phyloP scores from a whole-genome alignment of 2,113 vertebrate genomes.

The Chionis minor region DNA sequence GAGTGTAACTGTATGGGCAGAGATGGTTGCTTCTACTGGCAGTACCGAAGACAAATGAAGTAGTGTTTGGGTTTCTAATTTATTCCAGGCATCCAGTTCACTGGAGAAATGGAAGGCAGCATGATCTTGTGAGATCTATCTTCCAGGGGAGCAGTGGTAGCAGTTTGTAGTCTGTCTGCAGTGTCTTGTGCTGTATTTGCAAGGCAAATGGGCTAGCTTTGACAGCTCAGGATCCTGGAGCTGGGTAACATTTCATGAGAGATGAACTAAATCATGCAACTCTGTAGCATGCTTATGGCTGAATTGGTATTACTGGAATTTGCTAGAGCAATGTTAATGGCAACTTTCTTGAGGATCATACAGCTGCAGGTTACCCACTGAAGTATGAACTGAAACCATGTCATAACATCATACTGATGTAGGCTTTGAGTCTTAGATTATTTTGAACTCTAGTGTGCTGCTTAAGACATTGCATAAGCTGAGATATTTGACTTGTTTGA shows the following conservation, averaged over 20 bases:
- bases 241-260: background rate
- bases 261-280: background rate
- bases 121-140: background rate
- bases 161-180: background rate
- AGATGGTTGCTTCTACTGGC: background rate
- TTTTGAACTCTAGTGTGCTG: background rate
- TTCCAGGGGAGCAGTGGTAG: background rate
- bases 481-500: background rate
- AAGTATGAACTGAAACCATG: background rate
- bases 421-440: background rate
- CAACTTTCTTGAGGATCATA: background rate
- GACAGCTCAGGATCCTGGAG: background rate
- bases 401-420: background rate
- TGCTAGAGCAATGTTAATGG: background rate
- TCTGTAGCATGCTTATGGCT: background rate
- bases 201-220: background rate
- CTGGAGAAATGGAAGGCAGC: background rate
- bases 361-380: background rate
- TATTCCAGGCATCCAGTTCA: background rate
- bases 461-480: background rate
- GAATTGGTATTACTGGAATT: background rate
- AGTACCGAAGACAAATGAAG: background rate
- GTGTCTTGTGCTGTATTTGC: background rate
- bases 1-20: background rate
- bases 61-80: background rate